Base-by-base conservation (phyloP, 2,888 invertebrate genomes). In the Melinopterus prodromus region DNA sequence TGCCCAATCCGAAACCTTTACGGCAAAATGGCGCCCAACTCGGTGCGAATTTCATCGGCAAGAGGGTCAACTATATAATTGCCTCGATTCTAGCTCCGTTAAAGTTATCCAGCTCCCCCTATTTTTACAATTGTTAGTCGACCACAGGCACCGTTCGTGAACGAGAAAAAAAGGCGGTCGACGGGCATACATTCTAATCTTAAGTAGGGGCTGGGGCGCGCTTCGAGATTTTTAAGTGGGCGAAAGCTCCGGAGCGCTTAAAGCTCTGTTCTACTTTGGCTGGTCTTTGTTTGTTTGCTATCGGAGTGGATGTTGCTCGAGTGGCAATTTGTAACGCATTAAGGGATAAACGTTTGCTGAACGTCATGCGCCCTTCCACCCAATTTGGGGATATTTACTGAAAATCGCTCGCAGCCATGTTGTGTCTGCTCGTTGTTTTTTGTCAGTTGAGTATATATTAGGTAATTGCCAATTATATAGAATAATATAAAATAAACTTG, bases 101-200 rank as follows among this genome's bases (percentile, higher is more conserved):
- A 3, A n/a, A n/a, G 35, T 35, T n/a, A 35, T 36, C 35, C n/a
- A 74, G 37, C 16, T 15, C n/a, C 12, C 71, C 71, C 15, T 36
- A 35, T 74, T 74, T 36, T n/a, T 74, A 35, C 35, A 37, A 36
- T 74, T 74, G 74, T 74, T 36, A 74, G 16, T 53, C 53, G 53
- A 7, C 16, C n/a, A 5, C 35, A 9, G 35, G 35, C 36, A n/a
- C 36, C n/a, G 15, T 74, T n/a, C 74, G 37, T 36, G 74, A 16
- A 70, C 9, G 71, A 26, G 71, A 71, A 71, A 71, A 74, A 74
- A 53, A 53, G 37, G 5, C 37, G 35, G 36, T 74, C 9, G n/a
- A 9, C 74, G 74, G n/a, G n/a, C 74, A 74, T 74, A 74, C 35
- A 37, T 74, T 74, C 74, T 74, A 74, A 74, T 74, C 74, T 74